Evolutionary conservation across 2,888 invertebrate genomes (phyloP).

Genomic region (Agrochola macilenta): DNA sequence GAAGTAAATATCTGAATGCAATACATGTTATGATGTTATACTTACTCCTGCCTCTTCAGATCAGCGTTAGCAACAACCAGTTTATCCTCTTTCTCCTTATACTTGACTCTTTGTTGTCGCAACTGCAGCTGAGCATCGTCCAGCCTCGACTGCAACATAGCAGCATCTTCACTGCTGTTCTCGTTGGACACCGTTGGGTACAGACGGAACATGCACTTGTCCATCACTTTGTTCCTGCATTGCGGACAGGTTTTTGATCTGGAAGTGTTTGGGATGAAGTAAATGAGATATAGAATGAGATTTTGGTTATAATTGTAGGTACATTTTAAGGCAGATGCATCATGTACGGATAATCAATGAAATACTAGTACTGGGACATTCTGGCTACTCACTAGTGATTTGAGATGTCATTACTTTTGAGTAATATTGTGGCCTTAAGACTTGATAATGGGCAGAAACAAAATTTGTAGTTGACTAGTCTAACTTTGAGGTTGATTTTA

Average conservation of each 20-base stretch:
- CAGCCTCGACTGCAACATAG: constrained; percentile 91
- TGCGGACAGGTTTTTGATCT: constrained; percentile 95
- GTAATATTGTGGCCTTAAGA: neutral
- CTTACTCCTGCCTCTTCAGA: constrained; percentile 80
- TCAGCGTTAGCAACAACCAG: constrained; percentile 66
- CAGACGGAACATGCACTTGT: constrained; percentile 91
- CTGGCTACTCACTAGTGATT: neutral
- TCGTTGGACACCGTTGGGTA: constrained; percentile 92
- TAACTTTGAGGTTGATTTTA: too few species aligned
- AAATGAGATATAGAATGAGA: neutral
- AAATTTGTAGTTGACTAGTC: too few species aligned
- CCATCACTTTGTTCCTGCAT: constrained; percentile 92
- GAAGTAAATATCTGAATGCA: neutral
- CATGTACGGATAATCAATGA: neutral
- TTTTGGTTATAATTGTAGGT: neutral
- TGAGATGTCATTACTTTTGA: neutral
- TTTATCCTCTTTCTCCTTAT: constrained; percentile 77
- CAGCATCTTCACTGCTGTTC: constrained; percentile 89
- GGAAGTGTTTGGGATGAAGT: constrained; percentile 44
- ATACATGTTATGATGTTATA: constrained; percentile 14
- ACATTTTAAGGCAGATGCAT: neutral
- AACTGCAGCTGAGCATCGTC: constrained; percentile 91
- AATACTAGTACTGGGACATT: neutral
- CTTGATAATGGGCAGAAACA: too few species aligned
- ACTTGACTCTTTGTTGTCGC: constrained; percentile 83